These are phyloP conservation scores for Pristionchus mayeri DNA, from an alignment of 2,888 invertebrate species.

Conservation along the genomic window DNA sequence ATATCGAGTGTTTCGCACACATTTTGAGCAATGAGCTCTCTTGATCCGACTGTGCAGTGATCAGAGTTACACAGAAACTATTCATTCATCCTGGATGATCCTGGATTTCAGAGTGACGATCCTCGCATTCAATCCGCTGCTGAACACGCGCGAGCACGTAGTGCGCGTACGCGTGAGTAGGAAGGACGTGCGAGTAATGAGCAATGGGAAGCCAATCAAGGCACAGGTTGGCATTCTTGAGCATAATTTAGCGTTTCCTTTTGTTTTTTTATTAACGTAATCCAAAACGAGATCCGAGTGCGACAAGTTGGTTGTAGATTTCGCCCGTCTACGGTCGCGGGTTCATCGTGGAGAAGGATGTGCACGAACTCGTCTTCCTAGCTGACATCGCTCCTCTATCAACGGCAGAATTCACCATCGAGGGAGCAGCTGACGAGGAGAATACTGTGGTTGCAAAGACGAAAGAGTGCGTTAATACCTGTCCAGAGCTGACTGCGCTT, in stretches of 20 bases:
- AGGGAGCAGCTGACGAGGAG: neutral
- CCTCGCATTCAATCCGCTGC: constrained; percentile 41
- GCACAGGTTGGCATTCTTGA: constrained; percentile 25
- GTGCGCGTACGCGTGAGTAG: constrained; percentile 27
- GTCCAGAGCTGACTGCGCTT: neutral
- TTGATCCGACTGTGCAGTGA: too few species aligned
- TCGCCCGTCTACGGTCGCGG: neutral
- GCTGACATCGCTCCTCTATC: neutral
- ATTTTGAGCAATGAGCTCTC: too few species aligned
- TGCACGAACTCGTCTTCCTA: constrained; percentile 37
- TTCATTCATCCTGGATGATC: too few species aligned
- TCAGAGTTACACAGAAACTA: too few species aligned
- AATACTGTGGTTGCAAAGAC: neutral
- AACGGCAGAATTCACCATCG: constrained; percentile 22
- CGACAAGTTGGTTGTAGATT: too few species aligned
- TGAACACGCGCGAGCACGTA: constrained; percentile 10
- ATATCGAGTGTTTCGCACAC: too few species aligned
- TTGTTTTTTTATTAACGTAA: too few species aligned
- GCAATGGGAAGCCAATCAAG: neutral
- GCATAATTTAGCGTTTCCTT: too few species aligned
- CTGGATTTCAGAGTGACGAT: constrained; percentile 25
- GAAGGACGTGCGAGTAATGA: neutral
- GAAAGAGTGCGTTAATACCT: constrained; percentile 17
- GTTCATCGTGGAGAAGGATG: neutral
- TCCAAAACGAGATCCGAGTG: too few species aligned